Evolutionary conservation across 1,140 invertebrate genomes (phyloP).

Genomic region (Sarcophaga bullata): DNA sequence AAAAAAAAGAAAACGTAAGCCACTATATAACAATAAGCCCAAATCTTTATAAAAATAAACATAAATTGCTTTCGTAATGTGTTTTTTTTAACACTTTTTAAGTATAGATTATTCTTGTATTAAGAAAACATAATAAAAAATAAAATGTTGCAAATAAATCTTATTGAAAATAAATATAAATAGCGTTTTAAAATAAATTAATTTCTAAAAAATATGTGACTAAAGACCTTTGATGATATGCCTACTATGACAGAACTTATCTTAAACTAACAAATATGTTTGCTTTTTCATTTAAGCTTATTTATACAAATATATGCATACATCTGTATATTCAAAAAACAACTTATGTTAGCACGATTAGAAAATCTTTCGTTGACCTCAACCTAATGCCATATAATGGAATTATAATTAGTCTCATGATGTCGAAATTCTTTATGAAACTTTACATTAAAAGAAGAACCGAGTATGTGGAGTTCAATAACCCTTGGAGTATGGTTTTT

Average conservation of each 20-base stretch:
- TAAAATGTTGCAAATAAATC: too few relatives aligned
- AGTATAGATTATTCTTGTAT: too few relatives aligned
- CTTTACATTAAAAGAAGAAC: not conserved
- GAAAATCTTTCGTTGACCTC: slow-evolving; percentile 14
- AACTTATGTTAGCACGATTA: not conserved
- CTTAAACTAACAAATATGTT: too few relatives aligned
- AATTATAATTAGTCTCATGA: not conserved
- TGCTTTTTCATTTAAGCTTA: not conserved
- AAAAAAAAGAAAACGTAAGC: not conserved
- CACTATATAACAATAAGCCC: not conserved
- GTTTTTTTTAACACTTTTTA: too few relatives aligned
- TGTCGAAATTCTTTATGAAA: not conserved
- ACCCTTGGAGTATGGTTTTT: not conserved
- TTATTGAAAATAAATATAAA: too few relatives aligned
- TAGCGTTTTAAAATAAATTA: too few relatives aligned
- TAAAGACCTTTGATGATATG: too few relatives aligned
- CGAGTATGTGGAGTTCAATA: not conserved
- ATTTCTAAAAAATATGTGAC: too few relatives aligned
- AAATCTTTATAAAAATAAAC: not conserved
- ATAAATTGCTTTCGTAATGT: too few relatives aligned
- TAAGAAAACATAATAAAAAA: too few relatives aligned
- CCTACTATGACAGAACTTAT: too few relatives aligned
- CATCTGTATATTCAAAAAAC: too few relatives aligned
- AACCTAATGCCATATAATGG: not conserved
- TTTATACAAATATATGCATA: not conserved